These are phyloP conservation scores for Atlantisia rogersi DNA, from an alignment of 2,113 vertebrate species.

Conservation along the genomic window DNA sequence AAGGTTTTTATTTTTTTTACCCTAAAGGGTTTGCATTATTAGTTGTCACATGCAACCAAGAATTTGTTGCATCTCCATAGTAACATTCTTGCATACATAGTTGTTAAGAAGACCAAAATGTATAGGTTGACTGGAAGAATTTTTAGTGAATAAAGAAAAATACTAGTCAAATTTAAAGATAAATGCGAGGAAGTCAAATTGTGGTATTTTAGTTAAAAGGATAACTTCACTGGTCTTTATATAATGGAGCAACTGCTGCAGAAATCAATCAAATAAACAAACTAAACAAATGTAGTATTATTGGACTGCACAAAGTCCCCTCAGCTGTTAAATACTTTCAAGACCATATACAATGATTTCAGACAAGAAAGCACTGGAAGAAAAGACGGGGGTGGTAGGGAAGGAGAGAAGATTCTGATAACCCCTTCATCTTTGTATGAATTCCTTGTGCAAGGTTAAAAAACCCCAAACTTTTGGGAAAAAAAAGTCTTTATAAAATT, in stretches of 20 bases:
- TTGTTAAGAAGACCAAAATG: not conserved
- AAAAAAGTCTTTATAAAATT: not conserved
- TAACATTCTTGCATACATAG: not conserved
- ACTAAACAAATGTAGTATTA: not conserved
- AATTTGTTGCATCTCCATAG: not conserved
- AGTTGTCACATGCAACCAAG: not conserved
- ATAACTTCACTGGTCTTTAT: not conserved
- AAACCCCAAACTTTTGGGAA: not conserved
- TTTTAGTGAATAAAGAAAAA: not conserved
- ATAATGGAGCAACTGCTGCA: not conserved
- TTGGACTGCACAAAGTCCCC: not conserved
- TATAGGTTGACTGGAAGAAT: not conserved
- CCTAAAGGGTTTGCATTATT: not conserved
- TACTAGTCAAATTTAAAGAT: not conserved
- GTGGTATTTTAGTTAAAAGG: not conserved
- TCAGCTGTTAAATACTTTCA: not conserved
- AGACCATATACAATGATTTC: not conserved
- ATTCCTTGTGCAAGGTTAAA: not conserved
- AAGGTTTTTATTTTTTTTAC: not conserved
- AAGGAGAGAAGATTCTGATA: not conserved
- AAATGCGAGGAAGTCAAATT: not conserved
- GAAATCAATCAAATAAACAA: not conserved
- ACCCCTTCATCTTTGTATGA: rapidly evolving
- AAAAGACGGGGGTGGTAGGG: rapidly evolving
- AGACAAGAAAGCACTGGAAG: not conserved